Base-by-base conservation (phyloP, 2,113 vertebrate species). In the Lanius collurio region DNA sequence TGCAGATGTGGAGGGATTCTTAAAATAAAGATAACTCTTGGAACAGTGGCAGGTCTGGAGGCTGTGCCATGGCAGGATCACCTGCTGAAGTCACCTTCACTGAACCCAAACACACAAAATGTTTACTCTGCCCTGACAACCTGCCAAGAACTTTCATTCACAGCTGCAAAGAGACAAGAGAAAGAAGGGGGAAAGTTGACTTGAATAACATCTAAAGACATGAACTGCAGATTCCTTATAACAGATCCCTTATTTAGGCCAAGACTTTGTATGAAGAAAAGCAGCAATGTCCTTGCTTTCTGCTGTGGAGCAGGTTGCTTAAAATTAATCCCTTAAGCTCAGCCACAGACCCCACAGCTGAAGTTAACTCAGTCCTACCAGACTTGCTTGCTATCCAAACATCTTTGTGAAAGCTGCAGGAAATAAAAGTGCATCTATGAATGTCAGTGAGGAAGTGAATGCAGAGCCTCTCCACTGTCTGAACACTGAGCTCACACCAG, bases 11-110 rank as follows among this genome's bases (percentile, higher is more conserved):
- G 24, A 49, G 28, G 31, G 42, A 53, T n/a, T 49, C 3, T 10
- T 3, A 3, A 27, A 42, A 28, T 22, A 21, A 59, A 74, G 8
- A 11, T 2, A 50, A 27, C 3, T 20, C 37, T 49, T 27, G 19
- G n/a, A 30, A 17, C 1, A 7, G 9, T 2, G 37, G 21, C 9
- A 2, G n/a, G 33, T 19, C 18, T 19, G 19, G n/a, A 62, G 70
- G 65, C 47, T 14, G n/a, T 15, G 37, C 31, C 47, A 11, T 1
- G 6, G 56, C 50, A 47, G 0, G 8, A 33, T 11, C 8, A 1
- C 37, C 47, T 44, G 49, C 47, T 50, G 39, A 41, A 69, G 50
- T 23, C 79, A 73, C 77, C 87, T 35, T 27, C 37, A 52, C 11
- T 2, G 6, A 65, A 7, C 63, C 28, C 47, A 69, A 31, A 52